Percentiles rank a stretch among this genome's conserved stretches.
Conservation (phyloP, 2,797 vertebrate species). For the Lutjanus argentimaculatus region DNA sequence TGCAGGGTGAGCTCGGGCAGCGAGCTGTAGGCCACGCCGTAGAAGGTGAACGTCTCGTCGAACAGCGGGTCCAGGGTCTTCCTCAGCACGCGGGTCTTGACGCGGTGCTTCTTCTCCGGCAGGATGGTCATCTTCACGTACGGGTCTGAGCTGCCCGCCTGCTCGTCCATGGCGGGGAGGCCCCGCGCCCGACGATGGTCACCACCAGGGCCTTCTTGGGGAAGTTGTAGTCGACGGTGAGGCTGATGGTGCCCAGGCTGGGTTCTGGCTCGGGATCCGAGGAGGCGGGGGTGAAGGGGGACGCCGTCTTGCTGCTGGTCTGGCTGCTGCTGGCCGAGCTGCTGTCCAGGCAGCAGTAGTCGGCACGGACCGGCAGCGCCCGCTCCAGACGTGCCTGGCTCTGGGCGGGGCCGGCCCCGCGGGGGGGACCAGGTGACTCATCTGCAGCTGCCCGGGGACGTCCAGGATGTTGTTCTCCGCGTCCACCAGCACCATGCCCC, state of each 20-base stretch:
- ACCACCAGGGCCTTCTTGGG: conserved; percentile 97
- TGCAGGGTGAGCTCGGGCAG: conserved; percentile 95
- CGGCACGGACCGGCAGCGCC: conserved; percentile 88
- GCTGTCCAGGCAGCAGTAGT: conserved; percentile 90
- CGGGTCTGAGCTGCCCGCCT: conserved; percentile 92
- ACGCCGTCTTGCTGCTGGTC: conserved; percentile 89
- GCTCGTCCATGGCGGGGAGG: conserved; percentile 93
- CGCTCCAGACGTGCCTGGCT: conserved; percentile 69
- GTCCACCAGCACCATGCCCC: conserved; percentile 82
- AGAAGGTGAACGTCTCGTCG: conserved; percentile 98
- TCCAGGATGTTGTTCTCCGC: conserved; percentile 84
- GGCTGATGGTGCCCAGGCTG: conserved; percentile 89
- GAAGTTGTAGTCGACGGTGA: conserved; percentile 98
- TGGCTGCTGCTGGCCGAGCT: conserved; percentile 88
- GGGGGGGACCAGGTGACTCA: conserved; percentile 79
- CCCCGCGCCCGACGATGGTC: conserved; percentile 92
- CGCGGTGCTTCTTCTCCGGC: conserved; percentile 95
- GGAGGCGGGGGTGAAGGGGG: conserved; percentile 90
- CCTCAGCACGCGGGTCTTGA: conserved; percentile 96
- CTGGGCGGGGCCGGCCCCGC: conserved; percentile 9
- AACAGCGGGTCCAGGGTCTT: conserved; percentile 96
- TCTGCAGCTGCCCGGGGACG: conserved; percentile 79
- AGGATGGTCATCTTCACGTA: conserved; percentile 99
- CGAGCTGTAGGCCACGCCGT: conserved; percentile 95
- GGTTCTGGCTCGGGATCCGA: conserved; percentile 73